These are phyloP conservation scores for Chrysemys picta DNA, from an alignment of 2,113 vertebrate species.

Conservation along the genomic window DNA sequence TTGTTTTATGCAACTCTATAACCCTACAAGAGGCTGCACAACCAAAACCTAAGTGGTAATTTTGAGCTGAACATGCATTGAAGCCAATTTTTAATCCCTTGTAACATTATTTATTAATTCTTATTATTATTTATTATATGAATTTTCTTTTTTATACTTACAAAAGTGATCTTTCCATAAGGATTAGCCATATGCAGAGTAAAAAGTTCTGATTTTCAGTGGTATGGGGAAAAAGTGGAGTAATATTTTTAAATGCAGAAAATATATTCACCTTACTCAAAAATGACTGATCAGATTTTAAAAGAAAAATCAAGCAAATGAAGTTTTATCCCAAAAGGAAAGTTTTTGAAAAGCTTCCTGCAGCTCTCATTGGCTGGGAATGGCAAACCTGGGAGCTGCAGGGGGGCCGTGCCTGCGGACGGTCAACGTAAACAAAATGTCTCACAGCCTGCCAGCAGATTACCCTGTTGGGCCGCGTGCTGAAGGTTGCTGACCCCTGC, in stretches of 20 bases:
- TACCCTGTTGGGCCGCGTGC: too few relatives aligned
- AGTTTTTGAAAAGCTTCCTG: background rate
- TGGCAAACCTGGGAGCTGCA: too few relatives aligned
- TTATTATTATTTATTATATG: background rate
- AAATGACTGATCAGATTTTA: background rate
- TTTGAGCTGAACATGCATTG: background rate
- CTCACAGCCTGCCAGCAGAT: too few relatives aligned
- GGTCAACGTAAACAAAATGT: too few relatives aligned
- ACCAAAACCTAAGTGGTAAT: background rate
- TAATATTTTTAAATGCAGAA: slow-evolving; percentile 25
- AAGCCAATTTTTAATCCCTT: background rate
- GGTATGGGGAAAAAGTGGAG: background rate
- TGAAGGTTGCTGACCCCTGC: background rate
- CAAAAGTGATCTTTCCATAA: background rate
- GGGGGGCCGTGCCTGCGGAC: too few relatives aligned
- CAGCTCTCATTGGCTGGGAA: too few relatives aligned
- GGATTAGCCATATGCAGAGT: background rate
- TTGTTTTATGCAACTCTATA: background rate
- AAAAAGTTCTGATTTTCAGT: background rate
- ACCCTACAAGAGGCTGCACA: background rate
- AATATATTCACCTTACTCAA: slow-evolving; percentile 36
- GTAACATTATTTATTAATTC: background rate
- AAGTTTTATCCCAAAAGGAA: background rate
- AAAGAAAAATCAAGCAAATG: background rate
- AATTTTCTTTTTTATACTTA: background rate